Base-by-base conservation (phyloP, 2,797 vertebrate genomes). In the Orientallactaga sibirica region DNA sequence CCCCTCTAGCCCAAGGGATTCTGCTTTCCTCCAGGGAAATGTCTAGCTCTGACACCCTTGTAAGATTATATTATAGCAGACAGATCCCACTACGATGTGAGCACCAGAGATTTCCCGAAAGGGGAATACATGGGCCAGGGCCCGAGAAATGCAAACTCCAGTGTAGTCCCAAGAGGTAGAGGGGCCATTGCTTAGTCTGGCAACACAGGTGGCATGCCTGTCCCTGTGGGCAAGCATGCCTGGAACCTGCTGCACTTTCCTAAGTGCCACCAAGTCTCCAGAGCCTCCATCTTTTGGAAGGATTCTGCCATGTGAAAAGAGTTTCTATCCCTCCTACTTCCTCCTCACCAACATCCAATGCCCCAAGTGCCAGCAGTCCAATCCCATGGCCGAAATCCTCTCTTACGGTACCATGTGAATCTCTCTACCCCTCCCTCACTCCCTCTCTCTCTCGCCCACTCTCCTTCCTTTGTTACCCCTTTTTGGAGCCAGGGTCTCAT, bases 1-100 rank as follows among this genome's bases (percentile, higher is more conserved):
- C 90, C 66, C 77, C 86, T 90, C n/a, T 58, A 87, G 58, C 80
- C 84, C 75, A 88, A 96, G 80, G 79, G 83, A 90, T 88, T 91
- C 82, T 7, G 12, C 73, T 89, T 89, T 29, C 92, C 92, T 92
- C 66, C 37, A 73, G 86, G 78, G 76, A 92, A 88, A 92, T 90
- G 43, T 93, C 86, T 83, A 92, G 83, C 71, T 85, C 75, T 80
- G 88, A 91, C 82, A 93, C 55, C 55, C 29, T 81, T 43, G 52
- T 64, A 67, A 93, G 66, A 90, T 71, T 61, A 4, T 80, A 74
- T 78, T 24, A 41, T 22, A 90, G 19, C 77, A 93, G 81, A 91
- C 75, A 75, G 66, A 75, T 91, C 43, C 29, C 52, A 77, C 71
- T 55, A 80, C 62, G 27, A 48, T 90, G 41, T 80, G 9, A 27